Base-by-base conservation (phyloP, 2,888 invertebrate species). In the Thumatha senex region DNA sequence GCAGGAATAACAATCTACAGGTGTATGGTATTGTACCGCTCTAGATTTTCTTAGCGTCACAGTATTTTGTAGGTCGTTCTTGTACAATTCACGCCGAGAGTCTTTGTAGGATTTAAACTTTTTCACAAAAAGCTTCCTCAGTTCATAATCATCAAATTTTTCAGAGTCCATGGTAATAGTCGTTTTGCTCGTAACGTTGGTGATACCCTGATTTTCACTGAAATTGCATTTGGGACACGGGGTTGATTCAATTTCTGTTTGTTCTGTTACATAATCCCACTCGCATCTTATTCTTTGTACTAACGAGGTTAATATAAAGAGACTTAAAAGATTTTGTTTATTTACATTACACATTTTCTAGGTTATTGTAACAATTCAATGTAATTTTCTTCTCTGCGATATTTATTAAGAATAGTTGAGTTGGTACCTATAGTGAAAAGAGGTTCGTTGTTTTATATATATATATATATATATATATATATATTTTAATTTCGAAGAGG, bases 281-380 rank as follows among this genome's bases (percentile, higher is more conserved):
- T 71, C 60, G 31, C 70, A 60, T 54, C 52, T 72, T 48, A 70
- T 74, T 52, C 56, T 56, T 39, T 56, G 57, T 54, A 69, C 59
- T 63, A 75, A 72, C 72, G 59, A 72, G 61, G 72, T 52, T 63
- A 80, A 69, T 70, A 80, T 58, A 68, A 82, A 54, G 60, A 74
- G 67, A 66, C 60, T 63, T 33, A 67, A 59, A 67, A 64, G 30
- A 56, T 61, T 63, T 53, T 36, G 50, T 55, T 67, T 60, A 58
- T 69, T 67, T 67, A 57, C 51, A 50, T 56, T 54, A 46, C 40
- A 53, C 70, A 45, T 67, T 66, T 56, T 67, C 46, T 45, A 52
- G 58, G 54, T 60, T 64, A 54, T 47, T 46, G 8, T 30, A 15
- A 12, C 14, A 39, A 40, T 18, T 24, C n/a, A 35, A 48, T 35